Conservation (phyloP, 2,888 invertebrate species). For the Bellardia pandia region DNA sequence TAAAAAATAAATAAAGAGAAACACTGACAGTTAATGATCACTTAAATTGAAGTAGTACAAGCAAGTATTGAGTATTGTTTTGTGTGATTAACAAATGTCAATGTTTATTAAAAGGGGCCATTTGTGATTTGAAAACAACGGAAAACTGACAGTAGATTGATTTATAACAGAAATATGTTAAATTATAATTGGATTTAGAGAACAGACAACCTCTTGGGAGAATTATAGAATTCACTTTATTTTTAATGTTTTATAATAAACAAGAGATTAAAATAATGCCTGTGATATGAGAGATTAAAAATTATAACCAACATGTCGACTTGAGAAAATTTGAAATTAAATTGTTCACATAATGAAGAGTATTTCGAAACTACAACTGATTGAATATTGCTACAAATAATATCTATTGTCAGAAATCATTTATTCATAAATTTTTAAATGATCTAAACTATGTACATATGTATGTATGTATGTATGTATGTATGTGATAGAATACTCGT, state of each 20-base stretch:
- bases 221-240: slow-evolving; percentile 33
- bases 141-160: slow-evolving; percentile 63
- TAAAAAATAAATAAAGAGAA: slow-evolving; percentile 47
- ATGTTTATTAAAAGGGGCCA: slow-evolving; percentile 63
- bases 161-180: slow-evolving; percentile 65
- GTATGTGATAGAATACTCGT: no score
- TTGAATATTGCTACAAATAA: neutral
- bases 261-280: slow-evolving; percentile 28
- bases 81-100: slow-evolving; percentile 70
- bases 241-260: slow-evolving; percentile 28
- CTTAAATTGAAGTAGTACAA: slow-evolving; percentile 70
- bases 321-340: neutral
- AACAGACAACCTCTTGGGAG: slow-evolving; percentile 42
- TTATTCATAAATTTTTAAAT: no score
- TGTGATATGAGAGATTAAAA: slow-evolving; percentile 16
- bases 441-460: no score
- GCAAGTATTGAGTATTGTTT: slow-evolving; percentile 54
- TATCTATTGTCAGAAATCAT: no score
- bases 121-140: slow-evolving; percentile 42
- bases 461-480: neutral
- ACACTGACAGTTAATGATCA: slow-evolving; percentile 72
- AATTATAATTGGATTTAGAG: slow-evolving; percentile 63
- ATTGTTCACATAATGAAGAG: no score
- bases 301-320: neutral
- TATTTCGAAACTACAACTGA: neutral